Evolutionary conservation across 2,888 invertebrate genomes (phyloP), one percentile per base, ranked within the genome.

Genomic region (Coelogynopora nodosa): DNA sequence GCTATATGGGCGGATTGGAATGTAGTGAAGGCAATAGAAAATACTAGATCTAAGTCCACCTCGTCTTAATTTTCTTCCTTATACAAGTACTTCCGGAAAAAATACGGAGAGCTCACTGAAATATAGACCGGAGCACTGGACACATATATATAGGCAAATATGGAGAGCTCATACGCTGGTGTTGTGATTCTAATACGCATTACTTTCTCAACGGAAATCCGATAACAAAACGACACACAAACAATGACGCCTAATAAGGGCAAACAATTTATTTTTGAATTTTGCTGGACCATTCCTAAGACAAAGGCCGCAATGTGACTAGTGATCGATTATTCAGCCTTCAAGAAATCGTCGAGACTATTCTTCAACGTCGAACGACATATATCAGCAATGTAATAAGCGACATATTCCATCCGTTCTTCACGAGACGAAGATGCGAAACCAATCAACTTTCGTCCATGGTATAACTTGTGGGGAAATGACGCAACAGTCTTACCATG

Each of bases 221-320:
- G 5, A 49, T 49, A 13, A 18, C 5, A 13, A 49, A 13, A 18
- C 5, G 10, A 13, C 2, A 74, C 74, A 74, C 23, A 10, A 26
- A 74, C 74, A 74, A 26, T 74, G 74, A 10, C 23, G 5, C 74
- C 74, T n/a, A n/a, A 26, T 26, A 74, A 74, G 2, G 74, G 74
- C 74, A 74, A 74, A 74, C 18, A 74, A 74, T 74, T 74, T 74
- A 26, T 10, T 74, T 10, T 74, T 74, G 10, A 74, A 26, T 74
- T 26, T 74, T 74, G 5, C 74, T 74, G 74, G 74, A 26, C 74
- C 74, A 74, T 74, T 74, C 27, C 74, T 74, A n/a, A n/a, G 74
- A 74, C 74, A 74, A 74, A 74, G 49, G 74, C 23, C 74, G 74
- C 74, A 74, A 74, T 74, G 74, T 74, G 74, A 23, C 23, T 74